Percentiles rank a stretch among this genome's conserved stretches.
These are phyloP conservation scores for Scelioninae gen. 1 DNA, from an alignment of 2,888 invertebrate species.

Conservation along the genomic window DNA sequence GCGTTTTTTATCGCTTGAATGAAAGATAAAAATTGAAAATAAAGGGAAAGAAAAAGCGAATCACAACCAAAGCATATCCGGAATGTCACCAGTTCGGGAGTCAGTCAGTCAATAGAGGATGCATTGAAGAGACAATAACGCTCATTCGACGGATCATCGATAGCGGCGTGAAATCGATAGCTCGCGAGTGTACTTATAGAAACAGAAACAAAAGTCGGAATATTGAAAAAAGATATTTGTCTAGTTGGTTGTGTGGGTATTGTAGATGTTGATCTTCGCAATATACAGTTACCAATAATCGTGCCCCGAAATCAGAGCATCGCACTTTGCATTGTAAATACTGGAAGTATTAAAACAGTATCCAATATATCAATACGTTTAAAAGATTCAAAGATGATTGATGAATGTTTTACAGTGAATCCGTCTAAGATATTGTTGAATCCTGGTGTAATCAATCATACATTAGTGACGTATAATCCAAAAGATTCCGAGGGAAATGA, in stretches of 20 bases:
- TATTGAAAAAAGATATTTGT: constrained; percentile 22
- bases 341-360: constrained; percentile 72
- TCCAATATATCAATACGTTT: constrained; percentile 69
- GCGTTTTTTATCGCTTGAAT: too few relatives aligned
- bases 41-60: neutral
- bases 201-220: constrained; percentile 34
- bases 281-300: constrained; percentile 20
- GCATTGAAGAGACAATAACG: constrained; percentile 67
- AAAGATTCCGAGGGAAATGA: constrained; percentile 35
- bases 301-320: neutral
- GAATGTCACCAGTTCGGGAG: neutral
- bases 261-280: neutral
- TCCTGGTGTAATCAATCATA: constrained; percentile 71
- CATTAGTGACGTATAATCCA: constrained; percentile 74
- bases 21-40: neutral
- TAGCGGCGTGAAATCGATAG: constrained; percentile 58
- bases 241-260: constrained; percentile 7
- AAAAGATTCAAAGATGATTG: constrained; percentile 25
- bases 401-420: constrained; percentile 72
- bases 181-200: constrained; percentile 34
- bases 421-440: constrained; percentile 74
- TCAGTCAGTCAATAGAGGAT: constrained; percentile 55
- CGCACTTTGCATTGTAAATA: constrained; percentile 66
- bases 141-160: constrained; percentile 59
- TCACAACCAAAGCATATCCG: too few relatives aligned